Evolutionary conservation across 2,113 vertebrate species (phyloP).

Genomic region (Hystrix brachyura): DNA sequence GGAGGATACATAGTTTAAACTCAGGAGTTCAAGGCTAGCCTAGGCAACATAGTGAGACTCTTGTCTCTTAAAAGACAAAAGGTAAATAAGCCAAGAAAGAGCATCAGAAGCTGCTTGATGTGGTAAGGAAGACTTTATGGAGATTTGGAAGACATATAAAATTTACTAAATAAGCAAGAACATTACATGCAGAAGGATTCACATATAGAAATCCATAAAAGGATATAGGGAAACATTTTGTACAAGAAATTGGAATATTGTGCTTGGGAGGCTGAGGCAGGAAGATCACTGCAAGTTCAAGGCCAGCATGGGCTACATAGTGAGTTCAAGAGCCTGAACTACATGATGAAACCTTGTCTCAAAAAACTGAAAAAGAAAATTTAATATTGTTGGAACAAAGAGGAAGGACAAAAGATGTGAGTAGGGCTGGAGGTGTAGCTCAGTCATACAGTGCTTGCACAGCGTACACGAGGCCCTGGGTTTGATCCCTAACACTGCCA

Average conservation of each 20-base stretch:
- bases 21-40: not conserved
- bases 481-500: not conserved
- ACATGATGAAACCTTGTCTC: no score
- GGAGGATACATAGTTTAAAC: not conserved
- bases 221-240: not conserved
- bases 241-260: not conserved
- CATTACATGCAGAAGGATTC: constrained; percentile 14
- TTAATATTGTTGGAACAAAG: not conserved
- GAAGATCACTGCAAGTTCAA: no score
- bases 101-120: not conserved
- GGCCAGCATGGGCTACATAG: no score
- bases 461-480: not conserved
- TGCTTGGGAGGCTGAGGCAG: no score
- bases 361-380: no score
- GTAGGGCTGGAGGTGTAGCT: not conserved
- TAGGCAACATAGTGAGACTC: not conserved
- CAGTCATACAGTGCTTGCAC: not conserved
- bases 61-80: not conserved
- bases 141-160: constrained; percentile 10
- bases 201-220: constrained; percentile 34
- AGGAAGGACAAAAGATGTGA: not conserved
- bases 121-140: constrained; percentile 23
- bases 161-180: not conserved
- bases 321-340: no score
- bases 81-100: not conserved